Conservation (phyloP, 2,113 vertebrate genomes). For the Isichthys henryi region DNA sequence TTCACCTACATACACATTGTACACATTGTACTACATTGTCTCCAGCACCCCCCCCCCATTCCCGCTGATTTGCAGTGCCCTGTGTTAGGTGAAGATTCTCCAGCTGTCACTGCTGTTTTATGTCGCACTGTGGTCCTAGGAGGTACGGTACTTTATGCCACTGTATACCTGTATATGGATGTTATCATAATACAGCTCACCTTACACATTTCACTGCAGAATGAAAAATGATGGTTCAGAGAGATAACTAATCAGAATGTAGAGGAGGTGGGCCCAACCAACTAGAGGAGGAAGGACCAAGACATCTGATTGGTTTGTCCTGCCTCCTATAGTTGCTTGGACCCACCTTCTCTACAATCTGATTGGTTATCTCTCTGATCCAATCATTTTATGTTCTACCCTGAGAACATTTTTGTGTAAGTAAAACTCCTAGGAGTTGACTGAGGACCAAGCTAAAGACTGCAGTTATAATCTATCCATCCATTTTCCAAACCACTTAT, state of each 20-base stretch:
- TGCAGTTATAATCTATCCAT: background rate
- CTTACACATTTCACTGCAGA: background rate
- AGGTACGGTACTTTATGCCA: background rate
- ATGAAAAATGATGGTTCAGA: background rate
- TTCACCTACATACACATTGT: background rate
- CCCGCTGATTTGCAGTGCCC: too few species aligned
- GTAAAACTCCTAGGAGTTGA: background rate
- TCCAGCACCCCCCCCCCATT: too few species aligned
- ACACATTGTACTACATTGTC: too few species aligned
- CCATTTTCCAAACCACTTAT: too few species aligned
- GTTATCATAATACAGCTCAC: background rate
- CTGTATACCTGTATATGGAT: background rate
- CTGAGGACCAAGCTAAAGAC: background rate
- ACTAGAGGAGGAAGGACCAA: background rate
- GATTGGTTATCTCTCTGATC: too few species aligned
- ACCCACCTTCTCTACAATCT: background rate
- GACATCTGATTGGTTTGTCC: background rate
- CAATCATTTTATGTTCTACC: too few species aligned
- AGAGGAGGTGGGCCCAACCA: background rate
- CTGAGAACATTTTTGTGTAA: background rate
- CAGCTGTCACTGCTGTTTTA: too few species aligned
- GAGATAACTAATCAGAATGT: background rate
- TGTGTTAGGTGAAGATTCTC: too few species aligned
- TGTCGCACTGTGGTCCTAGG: background rate
- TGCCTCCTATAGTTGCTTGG: background rate